A percentile compares a stretch with the other conserved stretches of the same genome.
These are phyloP conservation scores for Gari tellinella DNA, from an alignment of 2,888 invertebrate species.

Conservation along the genomic window DNA sequence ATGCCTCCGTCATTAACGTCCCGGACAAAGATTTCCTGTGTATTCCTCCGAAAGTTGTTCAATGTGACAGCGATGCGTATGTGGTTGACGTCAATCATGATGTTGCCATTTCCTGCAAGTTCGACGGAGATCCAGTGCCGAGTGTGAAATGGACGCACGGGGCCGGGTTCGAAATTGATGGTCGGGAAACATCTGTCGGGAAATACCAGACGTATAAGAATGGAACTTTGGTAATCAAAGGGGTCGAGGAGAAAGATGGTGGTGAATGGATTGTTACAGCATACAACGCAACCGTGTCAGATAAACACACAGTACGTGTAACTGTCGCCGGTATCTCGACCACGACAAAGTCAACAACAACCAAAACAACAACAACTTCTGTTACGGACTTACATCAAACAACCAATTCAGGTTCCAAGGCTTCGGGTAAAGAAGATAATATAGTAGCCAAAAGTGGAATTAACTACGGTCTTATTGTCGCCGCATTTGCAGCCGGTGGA, in stretches of 20 bases:
- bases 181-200: slow-evolving; percentile 27
- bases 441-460: slow-evolving; percentile 20
- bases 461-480: slow-evolving; percentile 52
- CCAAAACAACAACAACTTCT: slow-evolving; percentile 29
- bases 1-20: slow-evolving; percentile 48
- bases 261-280: slow-evolving; percentile 58
- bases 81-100: slow-evolving; percentile 41
- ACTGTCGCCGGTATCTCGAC: slow-evolving; percentile 51
- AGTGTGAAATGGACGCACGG: slow-evolving; percentile 60
- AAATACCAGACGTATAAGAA: slow-evolving; percentile 44
- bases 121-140: slow-evolving; percentile 65
- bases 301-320: slow-evolving; percentile 29
- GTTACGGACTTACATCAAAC: slow-evolving; percentile 20
- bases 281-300: slow-evolving; percentile 47
- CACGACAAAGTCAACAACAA: slow-evolving; percentile 36
- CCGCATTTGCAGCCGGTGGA: slow-evolving; percentile 48
- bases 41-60: slow-evolving; percentile 57
- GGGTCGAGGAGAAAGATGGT: slow-evolving; percentile 35
- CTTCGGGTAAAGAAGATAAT: slow-evolving; percentile 13
- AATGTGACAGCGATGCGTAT: slow-evolving; percentile 48
- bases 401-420: background rate
- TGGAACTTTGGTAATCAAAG: slow-evolving; percentile 57
- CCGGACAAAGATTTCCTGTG: slow-evolving; percentile 58
- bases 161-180: slow-evolving; percentile 45
- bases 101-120: slow-evolving; percentile 51